A percentile compares a stretch with the other conserved stretches of the same genome.
Conservation (phyloP, 2,797 vertebrate genomes). For the Phoebastria nigripes region DNA sequence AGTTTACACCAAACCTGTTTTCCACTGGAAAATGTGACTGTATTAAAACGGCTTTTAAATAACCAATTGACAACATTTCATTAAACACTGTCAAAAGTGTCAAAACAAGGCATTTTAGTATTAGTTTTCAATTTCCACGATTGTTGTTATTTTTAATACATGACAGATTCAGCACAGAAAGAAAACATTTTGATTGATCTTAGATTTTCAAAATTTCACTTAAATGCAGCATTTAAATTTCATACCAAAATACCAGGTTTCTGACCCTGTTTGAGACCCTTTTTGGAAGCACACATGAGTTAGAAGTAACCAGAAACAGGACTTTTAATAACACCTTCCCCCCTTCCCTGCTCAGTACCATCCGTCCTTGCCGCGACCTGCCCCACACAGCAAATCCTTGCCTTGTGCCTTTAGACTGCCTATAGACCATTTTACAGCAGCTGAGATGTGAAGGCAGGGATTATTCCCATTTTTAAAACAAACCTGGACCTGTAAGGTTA, state of each 20-base stretch:
- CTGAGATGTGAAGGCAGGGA: neutral
- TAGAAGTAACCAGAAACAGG: neutral
- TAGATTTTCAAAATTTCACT: neutral
- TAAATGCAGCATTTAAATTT: neutral
- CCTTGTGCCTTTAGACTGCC: neutral
- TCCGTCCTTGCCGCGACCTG: neutral
- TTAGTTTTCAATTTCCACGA: neutral
- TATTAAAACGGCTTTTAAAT: neutral
- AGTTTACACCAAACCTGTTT: neutral
- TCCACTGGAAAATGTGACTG: rapidly evolving
- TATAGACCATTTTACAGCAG: neutral
- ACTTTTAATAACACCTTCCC: neutral
- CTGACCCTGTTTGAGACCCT: neutral
- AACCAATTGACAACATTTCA: neutral
- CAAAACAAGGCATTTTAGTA: neutral
- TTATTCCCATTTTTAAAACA: neutral
- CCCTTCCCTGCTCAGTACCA: neutral
- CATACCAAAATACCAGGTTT: neutral
- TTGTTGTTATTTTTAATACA: neutral
- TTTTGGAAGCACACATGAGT: rapidly evolving
- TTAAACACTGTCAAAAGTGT: neutral
- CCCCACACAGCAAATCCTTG: neutral
- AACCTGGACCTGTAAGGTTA: neutral
- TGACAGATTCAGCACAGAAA: neutral
- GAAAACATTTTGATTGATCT: neutral